A percentile compares a stretch with the other conserved stretches of the same genome.
Conservation (phyloP, 30 jellyfish, hydroid and myxozoan genomes). For the Sanderia malayensis region DNA sequence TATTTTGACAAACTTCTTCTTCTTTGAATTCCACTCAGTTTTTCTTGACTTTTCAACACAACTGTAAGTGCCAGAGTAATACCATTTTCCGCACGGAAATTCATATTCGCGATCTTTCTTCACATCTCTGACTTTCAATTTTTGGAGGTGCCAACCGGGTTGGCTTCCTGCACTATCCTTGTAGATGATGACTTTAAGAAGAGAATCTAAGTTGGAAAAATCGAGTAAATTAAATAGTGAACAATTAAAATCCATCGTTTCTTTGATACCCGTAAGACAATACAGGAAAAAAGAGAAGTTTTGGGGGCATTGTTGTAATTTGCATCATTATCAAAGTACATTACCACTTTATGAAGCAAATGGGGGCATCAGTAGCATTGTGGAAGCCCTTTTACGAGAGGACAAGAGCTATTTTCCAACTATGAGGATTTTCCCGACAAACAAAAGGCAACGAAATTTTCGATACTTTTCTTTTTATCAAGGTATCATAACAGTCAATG, state of each 20-base stretch:
- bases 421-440: too few species aligned
- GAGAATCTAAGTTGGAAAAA: background rate
- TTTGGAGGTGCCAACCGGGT: background rate
- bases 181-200: background rate
- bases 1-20: too few species aligned
- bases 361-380: too few species aligned
- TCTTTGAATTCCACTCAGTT: background rate
- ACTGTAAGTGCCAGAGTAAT: background rate
- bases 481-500: too few species aligned
- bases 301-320: background rate
- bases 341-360: too few species aligned
- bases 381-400: too few species aligned
- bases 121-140: background rate
- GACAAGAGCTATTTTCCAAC: too few species aligned
- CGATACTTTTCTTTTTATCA: too few species aligned
- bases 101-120: background rate
- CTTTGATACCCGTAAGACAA: background rate
- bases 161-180: background rate
- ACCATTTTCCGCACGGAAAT: background rate
- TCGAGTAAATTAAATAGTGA: background rate
- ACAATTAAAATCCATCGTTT: background rate
- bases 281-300: background rate
- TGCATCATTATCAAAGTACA: background rate
- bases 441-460: too few species aligned
- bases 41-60: too few species aligned